Conservation (phyloP, 2,113 vertebrate genomes). For the Lipophrys pholis region DNA sequence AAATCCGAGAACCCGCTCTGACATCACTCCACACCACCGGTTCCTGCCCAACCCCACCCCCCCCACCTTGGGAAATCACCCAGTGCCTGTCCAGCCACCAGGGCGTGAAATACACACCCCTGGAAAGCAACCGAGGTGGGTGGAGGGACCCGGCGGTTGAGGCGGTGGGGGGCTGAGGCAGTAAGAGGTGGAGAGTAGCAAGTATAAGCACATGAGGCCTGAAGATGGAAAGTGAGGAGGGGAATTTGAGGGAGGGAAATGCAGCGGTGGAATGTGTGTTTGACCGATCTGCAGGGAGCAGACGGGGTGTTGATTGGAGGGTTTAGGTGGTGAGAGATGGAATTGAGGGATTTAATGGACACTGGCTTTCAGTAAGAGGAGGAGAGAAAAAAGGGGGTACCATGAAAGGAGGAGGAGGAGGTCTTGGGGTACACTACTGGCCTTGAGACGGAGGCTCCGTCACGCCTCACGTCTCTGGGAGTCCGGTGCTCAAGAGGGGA, state of each 20-base stretch:
- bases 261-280: conserved; percentile 37
- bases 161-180: conserved; percentile 42
- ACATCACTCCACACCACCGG: conserved; percentile 76
- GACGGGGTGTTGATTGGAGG: conserved; percentile 64
- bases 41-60: conserved; percentile 65
- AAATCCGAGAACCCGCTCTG: conserved; percentile 54
- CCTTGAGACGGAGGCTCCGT: conserved; percentile 74
- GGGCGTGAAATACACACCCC: conserved; percentile 77
- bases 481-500: conserved; percentile 68
- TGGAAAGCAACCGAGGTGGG: conserved; percentile 62
- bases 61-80: conserved; percentile 80
- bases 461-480: conserved; percentile 71
- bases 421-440: conserved; percentile 66
- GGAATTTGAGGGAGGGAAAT: conserved; percentile 53
- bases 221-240: conserved; percentile 49
- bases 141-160: conserved; percentile 36
- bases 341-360: conserved; percentile 79
- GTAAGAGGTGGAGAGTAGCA: conserved; percentile 52
- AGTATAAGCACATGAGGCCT: conserved; percentile 59
- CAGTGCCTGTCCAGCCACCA: conserved; percentile 71
- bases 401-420: conserved; percentile 60
- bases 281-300: conserved; percentile 36
- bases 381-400: conserved; percentile 24
- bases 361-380: conserved; percentile 55
- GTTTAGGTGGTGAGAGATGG: conserved; percentile 69